Evolutionary conservation across 1,140 invertebrate genomes (phyloP), one percentile per base, ranked within the genome.

Genomic region (Chironomus tepperi): DNA sequence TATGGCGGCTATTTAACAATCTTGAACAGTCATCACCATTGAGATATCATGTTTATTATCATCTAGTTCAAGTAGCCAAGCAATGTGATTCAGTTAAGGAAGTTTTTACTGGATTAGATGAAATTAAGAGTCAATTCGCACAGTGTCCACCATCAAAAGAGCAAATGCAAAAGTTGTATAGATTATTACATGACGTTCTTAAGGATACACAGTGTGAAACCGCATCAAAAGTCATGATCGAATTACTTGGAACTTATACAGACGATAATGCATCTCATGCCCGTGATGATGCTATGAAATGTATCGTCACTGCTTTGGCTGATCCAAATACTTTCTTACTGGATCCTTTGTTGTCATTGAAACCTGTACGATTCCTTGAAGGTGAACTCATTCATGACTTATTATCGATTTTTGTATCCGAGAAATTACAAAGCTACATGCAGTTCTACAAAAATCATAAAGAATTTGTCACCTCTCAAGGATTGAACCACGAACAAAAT

Each of bases 221-320:
- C 79, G 95, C 95, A 34, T 91, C 94, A 24, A 95, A 96, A 83
- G 95, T 98, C 0, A 98, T 99, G 96, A 92, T 98, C 76, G 96
- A 98, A 83, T 84, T 99, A 5, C 82, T 98, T 43, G 93, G 95
- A 12, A 98, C 96, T 0, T 99, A 98, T 80, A 98, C 96, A 73
- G 91, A 94, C 75, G 96, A 98, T 79, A 98, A 97, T 86, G 96
- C 97, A 2, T 96, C 95, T 47, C 94, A 97, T 78, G 96, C 96
- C 0, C 87, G 95, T 78, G 95, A 98, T 84, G 96, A 98, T 87
- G 96, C 96, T 7, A 95, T 97, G 79, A 91, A 93, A 79, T 98
- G 97, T 83, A 98, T 99, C 81, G 90, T 96, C 16, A 92, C 96
- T 16, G 96, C 95, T 74, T 83, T 99, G 74, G 95, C 93, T 57